Evolutionary conservation across 2,888 invertebrate species (phyloP), one percentile per base, ranked within the genome.

Genomic region (Carcina quercana): DNA sequence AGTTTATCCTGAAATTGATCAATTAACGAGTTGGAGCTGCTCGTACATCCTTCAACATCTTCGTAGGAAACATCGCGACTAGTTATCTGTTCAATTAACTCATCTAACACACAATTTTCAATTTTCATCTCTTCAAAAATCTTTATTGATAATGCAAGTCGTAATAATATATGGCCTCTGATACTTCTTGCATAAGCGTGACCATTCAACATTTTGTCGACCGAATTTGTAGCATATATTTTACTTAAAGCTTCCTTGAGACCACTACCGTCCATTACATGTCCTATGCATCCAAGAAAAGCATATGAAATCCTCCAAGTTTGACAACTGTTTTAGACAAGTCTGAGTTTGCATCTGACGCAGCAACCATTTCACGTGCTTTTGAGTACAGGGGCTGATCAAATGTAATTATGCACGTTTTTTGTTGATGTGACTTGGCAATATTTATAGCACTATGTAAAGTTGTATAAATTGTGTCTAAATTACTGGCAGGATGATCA

Each of bases 301-400:
- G 15, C 15, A 47, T 22, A 36, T 63, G 59, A 42, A 62, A 64
- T 14, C 55, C 53, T 7, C 59, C 59, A 25, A 62, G 43, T 37
- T 56, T 42, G 28, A 55, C 45, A 28, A 45, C 35, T 13, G 53
- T 29, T n/a, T 27, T 11, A 35, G 32, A 34, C n/a, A 40, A 42
- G 15, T 38, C 33, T 28, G 34, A 27, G 40, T 52, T 48, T 2
- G 4, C 5, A 7, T 5, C 5, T 29, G 42, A 37, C 29, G 29
- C 42, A 20, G 47, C 43, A 24, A 51, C 33, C 27, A 57, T 51
- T 43, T 49, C 48, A 37, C 43, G 36, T 29, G 54, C 49, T 47
- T 58, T 57, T 15, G 38, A 35, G 33, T 47, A 59, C 29, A 59
- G 45, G 10, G 52, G 53, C 30, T 49, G 46, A 31, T 57, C 53